Base-by-base conservation (phyloP, 2,113 vertebrate species). In the Carettochelys insculpta region DNA sequence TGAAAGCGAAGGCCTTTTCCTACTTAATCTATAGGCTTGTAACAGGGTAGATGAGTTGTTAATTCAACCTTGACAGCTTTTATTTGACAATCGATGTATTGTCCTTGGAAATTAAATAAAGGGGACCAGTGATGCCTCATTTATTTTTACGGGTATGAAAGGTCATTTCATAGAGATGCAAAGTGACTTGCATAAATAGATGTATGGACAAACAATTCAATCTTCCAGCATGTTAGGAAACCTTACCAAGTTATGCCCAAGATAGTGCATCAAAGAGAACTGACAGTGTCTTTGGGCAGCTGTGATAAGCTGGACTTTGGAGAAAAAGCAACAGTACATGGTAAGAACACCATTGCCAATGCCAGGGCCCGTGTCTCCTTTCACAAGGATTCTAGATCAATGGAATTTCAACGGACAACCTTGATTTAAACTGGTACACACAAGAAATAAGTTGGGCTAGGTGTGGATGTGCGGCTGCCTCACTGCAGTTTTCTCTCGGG, bases 21-120 rank as follows among this genome's bases (percentile, higher is more conserved):
- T 71, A 75, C 29, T 81, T 88, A 82, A 93, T 97, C 90, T 92
- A 77, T 88, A 85, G 83, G 53, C 93, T 85, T 89, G 82, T 82
- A 88, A 27, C 20, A 22, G 31, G 20, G 79, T 56, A 85, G 29
- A 82, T 77, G 82, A 90, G 83, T 92, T 61, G 81, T 77, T 94
- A 91, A 85, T 94, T 94, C 92, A 83, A 53, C 27, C 50, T 77
- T 87, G 89, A 71, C 83, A 87, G 50, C 77, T 94, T 58, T 90
- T 85, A 88, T 94, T 90, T 76, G 54, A 58, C 52, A 83, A 92
- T 86, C 47, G 0, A 86, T 83, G 68, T 80, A 78, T 22, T 87
- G 81, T 68, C 91, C 83, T 87, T 79, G 71, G 81, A 94, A 96
- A 95, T 96, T 58, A 92, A 96, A 82, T 91, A 85, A 92, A 80